A percentile compares a stretch with the other conserved stretches of the same genome.
Conservation (phyloP, 2,888 invertebrate species). For the Hedychridium roseum region DNA sequence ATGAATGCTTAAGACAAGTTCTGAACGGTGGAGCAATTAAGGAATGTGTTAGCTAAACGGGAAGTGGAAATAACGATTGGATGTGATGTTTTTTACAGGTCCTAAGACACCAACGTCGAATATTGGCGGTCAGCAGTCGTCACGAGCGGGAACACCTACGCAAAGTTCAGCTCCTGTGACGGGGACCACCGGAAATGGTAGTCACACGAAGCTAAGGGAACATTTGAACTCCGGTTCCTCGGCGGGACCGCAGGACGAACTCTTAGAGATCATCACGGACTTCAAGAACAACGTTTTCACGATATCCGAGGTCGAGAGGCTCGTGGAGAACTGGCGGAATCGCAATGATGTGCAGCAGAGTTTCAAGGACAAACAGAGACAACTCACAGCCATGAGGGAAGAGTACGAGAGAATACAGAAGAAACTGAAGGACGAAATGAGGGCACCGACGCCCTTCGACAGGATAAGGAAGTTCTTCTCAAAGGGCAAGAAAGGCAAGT, state of each 20-base stretch:
- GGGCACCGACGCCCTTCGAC: constrained; percentile 83
- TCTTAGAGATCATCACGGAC: constrained; percentile 86
- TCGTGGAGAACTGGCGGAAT: constrained; percentile 87
- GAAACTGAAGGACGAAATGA: constrained; percentile 77
- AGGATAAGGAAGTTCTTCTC: constrained; percentile 79
- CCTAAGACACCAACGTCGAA: constrained; percentile 19
- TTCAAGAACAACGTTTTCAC: constrained; percentile 89
- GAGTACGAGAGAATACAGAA: constrained; percentile 86
- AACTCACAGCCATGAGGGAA: constrained; percentile 79
- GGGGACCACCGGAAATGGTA: constrained; percentile 36
- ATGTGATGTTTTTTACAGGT: constrained; percentile 21
- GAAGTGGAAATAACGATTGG: too few species aligned
- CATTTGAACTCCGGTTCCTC: too few species aligned
- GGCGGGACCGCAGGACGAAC: constrained; percentile 72
- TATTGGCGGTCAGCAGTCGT: constrained; percentile 14
- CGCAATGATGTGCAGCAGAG: constrained; percentile 88
- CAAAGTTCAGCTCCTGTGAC: constrained; percentile 21
- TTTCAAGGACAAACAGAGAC: constrained; percentile 84
- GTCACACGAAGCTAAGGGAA: constrained; percentile 49
- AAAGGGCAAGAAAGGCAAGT: constrained; percentile 67
- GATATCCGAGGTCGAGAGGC: constrained; percentile 83
- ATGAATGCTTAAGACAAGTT: too few species aligned
- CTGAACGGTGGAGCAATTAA: too few species aligned
- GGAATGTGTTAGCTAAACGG: too few species aligned
- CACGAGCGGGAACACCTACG: constrained; percentile 28